Percentiles rank a stretch among this genome's conserved stretches.
phyloP scores from a whole-genome alignment of 2,797 vertebrate species.

The Sebastes reedi region DNA sequence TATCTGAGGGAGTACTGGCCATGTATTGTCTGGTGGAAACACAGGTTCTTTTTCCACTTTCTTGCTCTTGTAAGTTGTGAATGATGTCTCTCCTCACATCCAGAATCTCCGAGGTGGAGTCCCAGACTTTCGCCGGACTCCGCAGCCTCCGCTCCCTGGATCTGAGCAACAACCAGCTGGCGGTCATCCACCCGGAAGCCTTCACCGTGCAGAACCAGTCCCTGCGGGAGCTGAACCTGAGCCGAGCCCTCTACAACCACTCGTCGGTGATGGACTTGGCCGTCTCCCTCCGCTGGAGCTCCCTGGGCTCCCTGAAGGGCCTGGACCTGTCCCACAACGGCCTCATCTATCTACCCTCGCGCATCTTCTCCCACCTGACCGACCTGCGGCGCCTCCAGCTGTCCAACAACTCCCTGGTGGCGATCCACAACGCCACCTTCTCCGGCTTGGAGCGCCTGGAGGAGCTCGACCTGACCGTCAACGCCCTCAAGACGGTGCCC shows the following conservation, averaged over 20 bases:
- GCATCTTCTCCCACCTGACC: slow-evolving; percentile 72
- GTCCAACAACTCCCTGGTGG: slow-evolving; percentile 82
- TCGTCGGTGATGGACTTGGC: slow-evolving; percentile 73
- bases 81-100: not conserved
- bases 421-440: slow-evolving; percentile 79
- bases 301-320: slow-evolving; percentile 62
- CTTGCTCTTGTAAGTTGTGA: not conserved
- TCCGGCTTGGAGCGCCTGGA: slow-evolving; percentile 73
- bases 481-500: slow-evolving; percentile 75
- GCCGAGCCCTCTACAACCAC: slow-evolving; percentile 82
- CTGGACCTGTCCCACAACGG: slow-evolving; percentile 82
- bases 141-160: slow-evolving; percentile 81
- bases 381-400: slow-evolving; percentile 70
- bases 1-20: no score
- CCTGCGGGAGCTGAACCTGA: slow-evolving; percentile 84
- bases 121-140: slow-evolving; percentile 77
- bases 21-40: not conserved
- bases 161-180: slow-evolving; percentile 84
- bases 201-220: slow-evolving; percentile 74
- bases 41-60: not conserved
- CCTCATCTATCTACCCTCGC: slow-evolving; percentile 76
- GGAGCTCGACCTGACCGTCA: slow-evolving; percentile 81
- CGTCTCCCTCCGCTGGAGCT: slow-evolving; percentile 72
- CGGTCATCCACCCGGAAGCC: slow-evolving; percentile 79
- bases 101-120: slow-evolving; percentile 81